phyloP scores from a whole-genome alignment of 1,140 invertebrate genomes.

The Drosophila melanica region DNA sequence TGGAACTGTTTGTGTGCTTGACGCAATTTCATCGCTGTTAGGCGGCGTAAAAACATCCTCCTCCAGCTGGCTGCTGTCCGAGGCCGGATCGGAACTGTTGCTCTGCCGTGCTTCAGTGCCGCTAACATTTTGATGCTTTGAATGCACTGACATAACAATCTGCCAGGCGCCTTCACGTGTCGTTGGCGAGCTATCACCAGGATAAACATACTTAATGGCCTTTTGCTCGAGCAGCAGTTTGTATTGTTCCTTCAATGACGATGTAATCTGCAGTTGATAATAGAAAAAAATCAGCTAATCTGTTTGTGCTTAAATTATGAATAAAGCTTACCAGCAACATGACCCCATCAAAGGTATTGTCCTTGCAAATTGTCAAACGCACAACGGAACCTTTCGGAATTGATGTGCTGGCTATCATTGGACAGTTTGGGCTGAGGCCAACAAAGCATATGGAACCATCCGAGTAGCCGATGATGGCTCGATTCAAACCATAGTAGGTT shows the following conservation, averaged over 20 bases:
- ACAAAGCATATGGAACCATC: constrained; percentile 89
- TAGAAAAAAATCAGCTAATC: background rate
- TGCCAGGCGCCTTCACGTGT: constrained; percentile 81
- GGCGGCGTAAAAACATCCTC: constrained; percentile 77
- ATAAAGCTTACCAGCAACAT: constrained; percentile 87
- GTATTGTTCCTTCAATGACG: constrained; percentile 87
- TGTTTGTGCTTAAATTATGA: background rate
- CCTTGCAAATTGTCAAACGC: constrained; percentile 87
- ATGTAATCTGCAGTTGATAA: constrained; percentile 86
- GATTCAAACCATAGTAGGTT: constrained; percentile 85
- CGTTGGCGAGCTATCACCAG: constrained; percentile 84
- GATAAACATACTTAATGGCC: constrained; percentile 86
- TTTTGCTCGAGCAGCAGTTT: constrained; percentile 87
- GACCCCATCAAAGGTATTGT: constrained; percentile 88
- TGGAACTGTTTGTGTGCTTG: constrained; percentile 41
- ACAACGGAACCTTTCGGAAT: constrained; percentile 86
- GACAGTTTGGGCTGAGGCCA: constrained; percentile 87
- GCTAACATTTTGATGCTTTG: constrained; percentile 34
- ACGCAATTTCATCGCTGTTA: constrained; percentile 51
- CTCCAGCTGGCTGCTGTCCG: constrained; percentile 73
- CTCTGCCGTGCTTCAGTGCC: constrained; percentile 59
- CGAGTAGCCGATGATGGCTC: constrained; percentile 89
- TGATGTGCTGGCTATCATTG: constrained; percentile 87
- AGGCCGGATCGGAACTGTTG: constrained; percentile 79
- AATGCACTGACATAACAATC: constrained; percentile 78